phyloP scores from a whole-genome alignment of 1,140 invertebrate species.

The Achroia grisella region DNA sequence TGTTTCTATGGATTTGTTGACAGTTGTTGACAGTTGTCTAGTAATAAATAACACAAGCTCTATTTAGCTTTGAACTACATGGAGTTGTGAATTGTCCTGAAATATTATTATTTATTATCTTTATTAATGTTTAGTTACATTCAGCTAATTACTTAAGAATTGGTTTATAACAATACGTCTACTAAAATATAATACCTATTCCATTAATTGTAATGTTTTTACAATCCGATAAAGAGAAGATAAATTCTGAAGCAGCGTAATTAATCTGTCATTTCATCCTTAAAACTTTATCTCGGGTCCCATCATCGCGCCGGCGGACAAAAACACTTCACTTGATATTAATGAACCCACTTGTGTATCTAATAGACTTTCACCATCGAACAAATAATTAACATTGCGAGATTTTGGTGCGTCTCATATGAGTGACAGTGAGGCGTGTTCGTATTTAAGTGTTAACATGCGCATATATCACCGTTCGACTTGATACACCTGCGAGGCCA shows the following conservation, averaged over 20 bases:
- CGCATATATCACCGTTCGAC: slow-evolving; percentile 55
- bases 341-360: slow-evolving; percentile 15
- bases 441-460: slow-evolving; percentile 48
- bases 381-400: slow-evolving; percentile 32
- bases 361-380: slow-evolving; percentile 25
- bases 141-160: too few species aligned
- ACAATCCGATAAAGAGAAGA: too few species aligned
- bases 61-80: too few species aligned
- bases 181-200: too few species aligned
- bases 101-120: too few species aligned
- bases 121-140: too few species aligned
- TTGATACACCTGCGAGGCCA: slow-evolving; percentile 58
- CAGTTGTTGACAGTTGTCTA: too few species aligned
- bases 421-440: slow-evolving; percentile 64
- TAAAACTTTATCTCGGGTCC: slow-evolving; percentile 27
- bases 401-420: slow-evolving; percentile 28
- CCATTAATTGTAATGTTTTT: too few species aligned
- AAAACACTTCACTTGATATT: slow-evolving; percentile 13
- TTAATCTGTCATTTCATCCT: slow-evolving; percentile 43
- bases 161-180: too few species aligned
- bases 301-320: slow-evolving; percentile 9
- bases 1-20: too few species aligned
- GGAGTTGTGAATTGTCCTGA: too few species aligned
- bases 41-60: too few species aligned
- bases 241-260: slow-evolving; percentile 10